phyloP scores from a whole-genome alignment of 2,888 invertebrate genomes.

The Hydraecia micacea region DNA sequence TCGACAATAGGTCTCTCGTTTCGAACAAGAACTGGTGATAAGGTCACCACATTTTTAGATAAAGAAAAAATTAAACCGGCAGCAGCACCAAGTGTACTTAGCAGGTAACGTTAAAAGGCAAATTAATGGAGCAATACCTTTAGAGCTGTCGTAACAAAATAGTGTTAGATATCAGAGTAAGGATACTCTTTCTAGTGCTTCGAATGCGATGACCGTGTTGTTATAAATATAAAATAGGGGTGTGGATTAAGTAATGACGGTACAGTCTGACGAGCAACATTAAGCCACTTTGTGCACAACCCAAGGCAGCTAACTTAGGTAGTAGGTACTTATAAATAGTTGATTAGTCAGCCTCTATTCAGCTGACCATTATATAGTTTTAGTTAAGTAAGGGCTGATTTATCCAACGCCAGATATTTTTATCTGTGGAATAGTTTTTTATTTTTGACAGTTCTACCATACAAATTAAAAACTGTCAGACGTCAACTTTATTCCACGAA shows the following conservation, averaged over 20 bases:
- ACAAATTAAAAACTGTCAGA: no score
- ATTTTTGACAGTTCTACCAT: no score
- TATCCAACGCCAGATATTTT: no score
- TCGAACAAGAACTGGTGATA: background rate
- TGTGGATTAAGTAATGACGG: background rate
- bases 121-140: slow-evolving; percentile 7
- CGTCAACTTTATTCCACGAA: no score
- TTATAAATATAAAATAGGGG: slow-evolving; percentile 24
- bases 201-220: background rate
- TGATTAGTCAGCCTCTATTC: background rate
- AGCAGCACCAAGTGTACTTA: background rate
- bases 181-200: background rate
- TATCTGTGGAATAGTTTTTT: no score
- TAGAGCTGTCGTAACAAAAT: slow-evolving; percentile 11
- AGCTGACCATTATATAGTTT: background rate
- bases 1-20: background rate
- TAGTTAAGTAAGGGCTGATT: background rate
- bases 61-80: background rate
- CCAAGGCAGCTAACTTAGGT: background rate
- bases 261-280: slow-evolving; percentile 10
- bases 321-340: slow-evolving; percentile 1
- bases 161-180: slow-evolving; percentile 8
- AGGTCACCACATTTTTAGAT: background rate
- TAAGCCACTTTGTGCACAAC: slow-evolving; percentile 19
- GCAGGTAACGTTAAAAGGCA: background rate